Evolutionary conservation across 2,113 vertebrate genomes (phyloP).

Genomic region (Typhlomys cinereus): DNA sequence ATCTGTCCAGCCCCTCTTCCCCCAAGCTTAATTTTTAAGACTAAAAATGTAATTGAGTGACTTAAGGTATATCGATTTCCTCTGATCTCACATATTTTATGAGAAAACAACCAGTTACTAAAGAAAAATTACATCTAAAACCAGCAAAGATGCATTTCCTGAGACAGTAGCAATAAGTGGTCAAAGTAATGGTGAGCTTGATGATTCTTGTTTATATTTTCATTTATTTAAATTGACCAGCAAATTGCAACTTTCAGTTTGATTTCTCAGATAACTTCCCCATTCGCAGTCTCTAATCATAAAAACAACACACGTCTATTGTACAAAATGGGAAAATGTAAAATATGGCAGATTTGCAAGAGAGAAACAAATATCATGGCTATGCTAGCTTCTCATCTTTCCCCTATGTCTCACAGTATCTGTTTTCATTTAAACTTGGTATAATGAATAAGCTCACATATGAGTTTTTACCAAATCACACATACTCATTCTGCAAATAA

Average conservation of each 20-base stretch:
- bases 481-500: not conserved
- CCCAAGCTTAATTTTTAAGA: slow-evolving; percentile 57
- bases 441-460: slow-evolving; percentile 6
- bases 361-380: slow-evolving; percentile 7
- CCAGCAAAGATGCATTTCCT: not conserved
- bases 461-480: slow-evolving; percentile 18
- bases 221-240: not conserved
- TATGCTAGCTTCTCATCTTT: slow-evolving; percentile 25
- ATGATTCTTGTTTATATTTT: slow-evolving; percentile 19
- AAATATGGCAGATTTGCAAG: not conserved
- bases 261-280: slow-evolving; percentile 10
- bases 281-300: not conserved
- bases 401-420: slow-evolving; percentile 19
- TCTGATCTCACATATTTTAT: not conserved
- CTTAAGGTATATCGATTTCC: slow-evolving; percentile 50
- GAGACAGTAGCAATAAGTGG: not conserved
- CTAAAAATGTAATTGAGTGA: slow-evolving; percentile 58
- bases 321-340: not conserved
- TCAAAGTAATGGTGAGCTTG: slow-evolving; percentile 12
- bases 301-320: not conserved
- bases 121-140: not conserved
- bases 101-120: not conserved
- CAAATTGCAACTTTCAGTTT: slow-evolving; percentile 50
- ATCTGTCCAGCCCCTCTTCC: too few species aligned
- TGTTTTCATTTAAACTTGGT: slow-evolving; percentile 13